Base-by-base conservation (phyloP, 2,888 invertebrate genomes). In the Acronicta leporina region DNA sequence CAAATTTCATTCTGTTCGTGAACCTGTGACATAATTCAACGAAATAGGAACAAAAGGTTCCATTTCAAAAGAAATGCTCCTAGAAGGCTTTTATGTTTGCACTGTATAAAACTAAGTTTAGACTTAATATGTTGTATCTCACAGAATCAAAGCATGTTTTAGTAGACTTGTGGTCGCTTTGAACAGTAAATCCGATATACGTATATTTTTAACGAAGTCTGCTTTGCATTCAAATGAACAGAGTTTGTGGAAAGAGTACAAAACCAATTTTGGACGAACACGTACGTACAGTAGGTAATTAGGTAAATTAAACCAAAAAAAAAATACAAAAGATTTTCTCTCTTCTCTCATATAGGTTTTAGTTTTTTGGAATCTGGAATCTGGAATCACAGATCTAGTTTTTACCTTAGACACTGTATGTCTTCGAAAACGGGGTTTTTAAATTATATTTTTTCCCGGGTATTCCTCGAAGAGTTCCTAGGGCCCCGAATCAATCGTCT, bases 141-240 rank as follows among this genome's bases (percentile, higher is more conserved):
- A n/a, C 30, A 41, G 62, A 75, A 69, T 58, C 63, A 63, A 70
- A 75, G 67, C 60, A 48, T 59, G 68, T 63, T 69, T 57, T 48
- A 49, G 53, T 54, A 27, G 43, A 59, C 56, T 76, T 67, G 74
- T 57, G 70, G 74, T 63, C 42, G 58, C 73, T 75, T 75, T 75
- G 74, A 50, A 67, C 42, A 16, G 30, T 16, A 15, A 54, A 56
- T 40, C 46, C 43, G 52, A 63, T 68, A 63, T 38, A 43, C 38
- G 53, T 63, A 59, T 63, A 67, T 71, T 75, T 73, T 63, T 57
- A 72, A 71, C 51, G 45, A 55, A 63, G 38, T 70, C 52, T n/a
- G 48, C 49, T 60, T 27, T 40, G 11, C 43, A 64, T 42, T 16
- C 13, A 20, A 41, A 16, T 40, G 51, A 35, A 42, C 10, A 54